Evolutionary conservation across 1,140 invertebrate genomes (phyloP).

Genomic region (Drosophila auraria): DNA sequence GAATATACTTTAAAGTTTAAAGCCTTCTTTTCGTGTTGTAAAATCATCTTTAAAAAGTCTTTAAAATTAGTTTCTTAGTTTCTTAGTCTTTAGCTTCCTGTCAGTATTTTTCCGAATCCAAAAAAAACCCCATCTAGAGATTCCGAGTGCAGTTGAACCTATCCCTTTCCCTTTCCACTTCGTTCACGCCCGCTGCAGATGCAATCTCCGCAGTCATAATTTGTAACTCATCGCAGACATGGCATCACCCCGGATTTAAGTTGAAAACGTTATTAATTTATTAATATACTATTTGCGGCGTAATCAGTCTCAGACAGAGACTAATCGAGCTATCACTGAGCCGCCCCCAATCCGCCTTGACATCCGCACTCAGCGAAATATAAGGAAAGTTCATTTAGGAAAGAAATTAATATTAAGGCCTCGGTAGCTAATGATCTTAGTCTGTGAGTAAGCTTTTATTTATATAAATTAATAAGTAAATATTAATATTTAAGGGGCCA

Average conservation of each 20-base stretch:
- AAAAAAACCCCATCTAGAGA: conserved; percentile 1
- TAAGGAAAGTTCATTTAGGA: not conserved
- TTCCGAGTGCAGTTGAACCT: conserved; percentile 11
- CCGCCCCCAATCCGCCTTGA: conserved; percentile 45
- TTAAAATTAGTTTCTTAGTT: too few relatives aligned
- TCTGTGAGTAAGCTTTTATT: too few relatives aligned
- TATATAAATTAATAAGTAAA: too few relatives aligned
- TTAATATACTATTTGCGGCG: conserved; percentile 29
- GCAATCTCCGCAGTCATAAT: conserved; percentile 37
- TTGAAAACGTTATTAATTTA: conserved; percentile 29
- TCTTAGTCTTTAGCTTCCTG: not conserved
- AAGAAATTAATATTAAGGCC: too few relatives aligned
- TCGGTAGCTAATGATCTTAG: too few relatives aligned
- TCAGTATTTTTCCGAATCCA: not conserved
- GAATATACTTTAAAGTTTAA: too few relatives aligned
- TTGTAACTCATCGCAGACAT: conserved; percentile 48
- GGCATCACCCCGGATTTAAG: conserved; percentile 40
- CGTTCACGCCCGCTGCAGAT: conserved; percentile 17
- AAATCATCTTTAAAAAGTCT: too few relatives aligned
- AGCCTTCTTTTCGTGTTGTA: too few relatives aligned
- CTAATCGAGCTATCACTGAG: conserved; percentile 43
- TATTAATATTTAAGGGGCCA: not conserved
- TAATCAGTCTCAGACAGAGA: conserved; percentile 40
- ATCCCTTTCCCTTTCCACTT: conserved; percentile 10
- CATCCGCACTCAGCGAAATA: conserved; percentile 20